Evolutionary conservation across 2,888 invertebrate genomes (phyloP).

Genomic region (Drosophila meridionalis): DNA sequence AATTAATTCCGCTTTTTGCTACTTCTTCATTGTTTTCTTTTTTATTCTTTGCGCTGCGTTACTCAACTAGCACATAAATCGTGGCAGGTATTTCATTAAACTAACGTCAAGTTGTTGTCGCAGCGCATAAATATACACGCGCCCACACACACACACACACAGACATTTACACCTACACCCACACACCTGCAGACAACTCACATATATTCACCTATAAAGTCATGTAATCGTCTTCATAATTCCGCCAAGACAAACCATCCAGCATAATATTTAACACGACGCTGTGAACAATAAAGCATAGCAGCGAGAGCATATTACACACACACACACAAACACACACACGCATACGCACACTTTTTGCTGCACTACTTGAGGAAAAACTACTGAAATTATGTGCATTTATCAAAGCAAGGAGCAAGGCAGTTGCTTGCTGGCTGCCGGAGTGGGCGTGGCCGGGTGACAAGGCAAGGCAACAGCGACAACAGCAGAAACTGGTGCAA

Average conservation of each 20-base stretch:
- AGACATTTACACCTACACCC: conserved; percentile 9
- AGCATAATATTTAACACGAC: conserved; percentile 75
- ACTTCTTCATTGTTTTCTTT: too few relatives aligned
- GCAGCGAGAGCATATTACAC: conserved; percentile 52
- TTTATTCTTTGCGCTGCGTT: conserved; percentile 5
- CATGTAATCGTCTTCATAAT: conserved; percentile 81
- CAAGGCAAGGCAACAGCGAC: conserved; percentile 26
- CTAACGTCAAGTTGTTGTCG: conserved; percentile 64
- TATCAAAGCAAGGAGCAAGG: conserved; percentile 57
- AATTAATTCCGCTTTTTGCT: conserved; percentile 38
- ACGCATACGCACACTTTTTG: conserved; percentile 20
- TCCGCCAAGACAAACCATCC: conserved; percentile 69
- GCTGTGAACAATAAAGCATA: conserved; percentile 76
- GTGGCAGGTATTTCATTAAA: conserved; percentile 77
- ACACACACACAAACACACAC: conserved; percentile 24
- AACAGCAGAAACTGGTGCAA: conserved; percentile 51
- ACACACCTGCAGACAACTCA: conserved; percentile 26
- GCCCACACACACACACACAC: conserved; percentile 18
- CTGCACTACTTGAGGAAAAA: conserved; percentile 64
- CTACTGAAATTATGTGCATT: conserved; percentile 80
- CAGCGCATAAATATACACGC: conserved; percentile 66
- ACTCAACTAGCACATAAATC: conserved; percentile 74
- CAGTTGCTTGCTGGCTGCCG: not conserved
- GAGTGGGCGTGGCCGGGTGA: not conserved
- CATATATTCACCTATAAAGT: conserved; percentile 69